These are phyloP conservation scores for Amorpha juglandis DNA, from an alignment of 2,888 invertebrate species.

Conservation along the genomic window DNA sequence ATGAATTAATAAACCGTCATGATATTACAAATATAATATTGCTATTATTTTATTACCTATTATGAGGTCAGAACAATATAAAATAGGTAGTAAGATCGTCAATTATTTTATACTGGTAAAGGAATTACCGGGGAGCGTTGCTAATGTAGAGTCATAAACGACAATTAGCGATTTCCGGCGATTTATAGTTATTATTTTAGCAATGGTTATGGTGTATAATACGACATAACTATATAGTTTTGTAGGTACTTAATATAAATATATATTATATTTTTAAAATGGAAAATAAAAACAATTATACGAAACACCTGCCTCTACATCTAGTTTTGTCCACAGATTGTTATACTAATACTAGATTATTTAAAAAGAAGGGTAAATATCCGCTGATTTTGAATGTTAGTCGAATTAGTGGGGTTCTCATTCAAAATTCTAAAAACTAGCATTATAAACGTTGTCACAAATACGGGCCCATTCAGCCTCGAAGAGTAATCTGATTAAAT, in stretches of 20 bases:
- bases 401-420: not conserved
- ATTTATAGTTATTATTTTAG: conserved; percentile 17
- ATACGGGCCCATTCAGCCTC: conserved; percentile 36
- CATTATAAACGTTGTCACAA: conserved; percentile 31
- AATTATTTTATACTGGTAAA: not conserved
- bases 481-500: conserved; percentile 68
- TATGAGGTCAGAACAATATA: not conserved
- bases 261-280: too few species aligned
- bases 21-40: too few species aligned
- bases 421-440: not conserved
- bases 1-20: too few species aligned
- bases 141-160: not conserved
- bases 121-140: not conserved
- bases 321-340: not conserved
- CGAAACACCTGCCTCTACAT: not conserved
- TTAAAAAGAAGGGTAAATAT: too few species aligned
- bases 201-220: not conserved
- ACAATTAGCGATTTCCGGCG: conserved; percentile 1
- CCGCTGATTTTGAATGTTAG: too few species aligned
- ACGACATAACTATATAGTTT: not conserved
- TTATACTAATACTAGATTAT: too few species aligned
- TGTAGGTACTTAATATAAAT: too few species aligned
- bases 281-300: too few species aligned
- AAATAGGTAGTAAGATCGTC: not conserved
- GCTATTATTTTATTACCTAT: too few species aligned